Evolutionary conservation across 2,113 vertebrate genomes (phyloP), one percentile per base, ranked within the genome.

Genomic region (Notarius lentiginosus): DNA sequence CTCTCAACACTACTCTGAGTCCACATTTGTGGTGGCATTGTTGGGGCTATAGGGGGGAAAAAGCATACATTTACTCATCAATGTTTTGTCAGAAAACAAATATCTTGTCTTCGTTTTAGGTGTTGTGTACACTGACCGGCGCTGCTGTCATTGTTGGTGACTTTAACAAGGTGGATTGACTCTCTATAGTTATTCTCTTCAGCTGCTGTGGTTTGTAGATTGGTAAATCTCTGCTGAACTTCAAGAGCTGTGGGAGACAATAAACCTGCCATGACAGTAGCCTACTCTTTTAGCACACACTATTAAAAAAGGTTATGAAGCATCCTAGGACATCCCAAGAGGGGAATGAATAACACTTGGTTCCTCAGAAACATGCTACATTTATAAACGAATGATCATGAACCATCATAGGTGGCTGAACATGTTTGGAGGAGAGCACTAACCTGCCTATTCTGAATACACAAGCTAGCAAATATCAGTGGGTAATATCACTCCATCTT

Each of bases 1-100:
- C 93, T 93, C 86, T 84, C 91, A 61, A 92, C 80, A 88, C 93
- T 95, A 87, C 88, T 91, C 87, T 94, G 93, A 70, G 87, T 91
- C 93, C 93, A 91, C 2, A 92, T 84, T 73, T 30, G 79, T 49
- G 85, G 88, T 85, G 89, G 75, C 2, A 75, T 60, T 84, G 88
- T 4, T 89, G 93, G 92, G 73, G 87, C 81, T 90, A 86, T 79
- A 92, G 84, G 65, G 90, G 47, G 89, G 9, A 90, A 14, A 83
- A 49, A n/a, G 0, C 22, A 61, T 30, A 55, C 68, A 63, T 20
- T 63, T 17, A 75, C 47, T 30, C 2, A 10, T 15, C 22, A 73
- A 11, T 14, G 65, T 55, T 49, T 27, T 34, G 15, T 34, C 3
- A 10, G 7, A 30, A 47, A 30, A 47, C 30, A 27, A 79, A 14